Conservation (phyloP, 2,797 vertebrate species). For the Eupleurogrammus muticus region DNA sequence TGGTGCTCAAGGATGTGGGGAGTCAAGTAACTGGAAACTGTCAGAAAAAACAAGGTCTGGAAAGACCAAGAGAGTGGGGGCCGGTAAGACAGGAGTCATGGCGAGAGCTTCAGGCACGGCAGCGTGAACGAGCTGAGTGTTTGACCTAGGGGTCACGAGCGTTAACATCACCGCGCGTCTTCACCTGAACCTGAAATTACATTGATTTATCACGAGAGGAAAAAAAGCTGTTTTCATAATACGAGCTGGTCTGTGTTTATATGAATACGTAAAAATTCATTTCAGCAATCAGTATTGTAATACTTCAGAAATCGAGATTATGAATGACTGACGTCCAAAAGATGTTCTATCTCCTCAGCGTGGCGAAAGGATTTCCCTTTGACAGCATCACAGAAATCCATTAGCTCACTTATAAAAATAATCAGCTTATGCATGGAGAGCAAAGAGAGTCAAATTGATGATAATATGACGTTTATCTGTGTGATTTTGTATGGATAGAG, state of each 20-base stretch:
- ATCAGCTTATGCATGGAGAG: conserved; percentile 33
- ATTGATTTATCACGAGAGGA: background rate
- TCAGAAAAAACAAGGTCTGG: conserved; percentile 33
- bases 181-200: conserved; percentile 5
- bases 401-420: conserved; percentile 45
- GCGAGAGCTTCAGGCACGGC: background rate
- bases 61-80: conserved; percentile 8
- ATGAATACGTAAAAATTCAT: conserved; percentile 23
- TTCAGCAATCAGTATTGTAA: too few relatives aligned
- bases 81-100: background rate
- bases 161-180: conserved; percentile 9
- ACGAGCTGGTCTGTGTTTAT: conserved; percentile 13
- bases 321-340: conserved; percentile 43
- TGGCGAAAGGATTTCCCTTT: conserved; percentile 46
- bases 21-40: conserved; percentile 56
- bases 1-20: conserved; percentile 23
- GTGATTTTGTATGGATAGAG: background rate
- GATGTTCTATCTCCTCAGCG: conserved; percentile 23
- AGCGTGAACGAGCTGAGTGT: conserved; percentile 4
- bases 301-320: conserved; percentile 39
- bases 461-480: conserved; percentile 5
- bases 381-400: conserved; percentile 30
- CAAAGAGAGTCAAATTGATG: conserved; percentile 17
- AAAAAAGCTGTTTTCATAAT: conserved; percentile 14
- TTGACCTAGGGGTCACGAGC: conserved; percentile 20